Base-by-base conservation (phyloP, 2,113 vertebrate species). In the Pygoscelis adeliae region DNA sequence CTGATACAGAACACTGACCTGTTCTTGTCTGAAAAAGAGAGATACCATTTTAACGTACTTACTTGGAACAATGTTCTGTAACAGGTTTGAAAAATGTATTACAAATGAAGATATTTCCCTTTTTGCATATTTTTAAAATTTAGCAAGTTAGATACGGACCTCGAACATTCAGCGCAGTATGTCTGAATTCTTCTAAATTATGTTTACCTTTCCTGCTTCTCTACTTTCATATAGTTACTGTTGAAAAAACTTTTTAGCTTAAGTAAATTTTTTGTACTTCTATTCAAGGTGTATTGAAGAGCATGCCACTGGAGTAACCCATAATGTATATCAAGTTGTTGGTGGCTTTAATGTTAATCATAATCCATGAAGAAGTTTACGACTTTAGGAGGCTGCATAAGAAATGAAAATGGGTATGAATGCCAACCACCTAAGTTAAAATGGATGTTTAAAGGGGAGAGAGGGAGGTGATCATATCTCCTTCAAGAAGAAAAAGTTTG, bases 1-100 rank as follows among this genome's bases (percentile, higher is more conserved):
- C 97, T 99, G 99, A 98, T 99, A 99, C 90, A 99, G 95, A 47
- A 98, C 98, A 38, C 98, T 98, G 70, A 98, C 99, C 96, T 99
- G 99, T 32, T 99, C 99, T 84, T 97, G 98, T 92, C 99, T 99
- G 97, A 87, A 95, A 95, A 73, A 96, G 25, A 96, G 3, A 92
- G 17, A 90, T 19, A 92, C 1, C 9, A n/a, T 71, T 80, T 92
- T 80, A 90, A 74, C 4, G 3, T 3, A 50, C 5, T 61, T 53
- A 42, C 20, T 47, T 71, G 16, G 20, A 93, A 92, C 16, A 78
- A 22, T 12, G 9, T n/a, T 65, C 9, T 72, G 7, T 4, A 70
- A 58, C 14, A 55, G 6, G 15, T 65, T 79, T 87, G 30, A 77
- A 83, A 97, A 96, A 55, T 8, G 5, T 40, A 52, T 16, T 76